Percentiles rank a stretch among this genome's conserved stretches.
These are phyloP conservation scores for Sebastes oblongus DNA, from an alignment of 2,797 vertebrate species.

Conservation along the genomic window DNA sequence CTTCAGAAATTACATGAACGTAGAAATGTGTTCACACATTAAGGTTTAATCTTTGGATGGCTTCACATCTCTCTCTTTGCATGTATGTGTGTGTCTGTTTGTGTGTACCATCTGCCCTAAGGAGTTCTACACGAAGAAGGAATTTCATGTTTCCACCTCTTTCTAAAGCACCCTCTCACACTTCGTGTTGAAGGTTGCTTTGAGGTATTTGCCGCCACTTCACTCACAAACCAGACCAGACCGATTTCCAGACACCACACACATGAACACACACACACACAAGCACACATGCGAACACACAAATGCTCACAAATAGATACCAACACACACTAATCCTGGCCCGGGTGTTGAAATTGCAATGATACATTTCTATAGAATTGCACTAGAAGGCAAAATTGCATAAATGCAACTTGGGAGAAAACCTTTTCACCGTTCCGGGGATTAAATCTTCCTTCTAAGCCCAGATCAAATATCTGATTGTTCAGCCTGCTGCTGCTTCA, in stretches of 20 bases:
- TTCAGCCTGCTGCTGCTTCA: slow-evolving; percentile 71
- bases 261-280: slow-evolving; percentile 19
- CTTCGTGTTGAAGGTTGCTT: slow-evolving; percentile 68
- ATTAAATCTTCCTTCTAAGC: slow-evolving; percentile 81
- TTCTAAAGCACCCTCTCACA: slow-evolving; percentile 62
- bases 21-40: slow-evolving; percentile 7
- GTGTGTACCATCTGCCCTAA: slow-evolving; percentile 32
- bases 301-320: slow-evolving; percentile 57
- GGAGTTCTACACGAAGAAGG: slow-evolving; percentile 32
- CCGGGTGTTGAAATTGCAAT: slow-evolving; percentile 70
- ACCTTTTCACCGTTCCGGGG: slow-evolving; percentile 76
- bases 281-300: slow-evolving; percentile 26
- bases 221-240: slow-evolving; percentile 54
- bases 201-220: slow-evolving; percentile 69
- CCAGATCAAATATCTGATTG: slow-evolving; percentile 84
- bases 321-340: slow-evolving; percentile 71
- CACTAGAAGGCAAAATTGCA: slow-evolving; percentile 80
- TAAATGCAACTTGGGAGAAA: slow-evolving; percentile 81
- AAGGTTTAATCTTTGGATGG: slow-evolving; percentile 28
- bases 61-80: not conserved
- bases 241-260: slow-evolving; percentile 38
- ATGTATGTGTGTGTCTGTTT: not conserved
- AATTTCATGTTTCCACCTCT: slow-evolving; percentile 64
- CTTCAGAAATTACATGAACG: slow-evolving; percentile 10
- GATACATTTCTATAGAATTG: slow-evolving; percentile 81